Evolutionary conservation across 1,140 invertebrate species (phyloP).

Genomic region (Polypedilum vanderplanki): DNA sequence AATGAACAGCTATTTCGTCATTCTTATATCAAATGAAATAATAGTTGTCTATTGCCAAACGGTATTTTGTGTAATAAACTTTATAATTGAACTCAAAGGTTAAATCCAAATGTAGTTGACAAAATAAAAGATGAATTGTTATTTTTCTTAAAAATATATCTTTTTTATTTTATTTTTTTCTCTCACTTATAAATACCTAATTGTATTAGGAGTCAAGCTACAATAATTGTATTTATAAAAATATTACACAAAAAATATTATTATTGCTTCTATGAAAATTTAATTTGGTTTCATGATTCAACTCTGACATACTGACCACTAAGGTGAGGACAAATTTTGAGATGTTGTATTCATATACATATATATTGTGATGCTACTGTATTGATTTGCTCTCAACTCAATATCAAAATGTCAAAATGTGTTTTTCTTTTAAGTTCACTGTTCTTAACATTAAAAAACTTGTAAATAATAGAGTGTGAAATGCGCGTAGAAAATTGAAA

Average conservation of each 20-base stretch:
- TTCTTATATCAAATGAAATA: not conserved
- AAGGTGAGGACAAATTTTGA: no score
- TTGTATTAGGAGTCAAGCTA: not conserved
- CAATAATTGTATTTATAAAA: not conserved
- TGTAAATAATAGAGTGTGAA: not conserved
- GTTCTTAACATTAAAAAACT: not conserved
- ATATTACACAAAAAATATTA: no score
- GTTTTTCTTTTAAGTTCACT: not conserved
- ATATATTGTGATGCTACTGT: slow-evolving; percentile 10
- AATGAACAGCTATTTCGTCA: not conserved
- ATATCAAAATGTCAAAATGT: not conserved
- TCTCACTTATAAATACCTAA: slow-evolving; percentile 1
- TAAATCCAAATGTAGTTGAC: no score
- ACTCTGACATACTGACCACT: not conserved
- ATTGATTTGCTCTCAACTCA: not conserved
- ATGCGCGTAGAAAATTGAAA: not conserved
- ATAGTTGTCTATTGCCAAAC: not conserved
- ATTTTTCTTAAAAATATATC: no score
- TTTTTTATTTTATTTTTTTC: not conserved
- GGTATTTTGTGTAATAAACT: no score
- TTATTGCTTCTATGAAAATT: not conserved
- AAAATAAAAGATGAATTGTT: no score
- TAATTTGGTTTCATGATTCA: slow-evolving; percentile 25
- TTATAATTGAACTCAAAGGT: no score
- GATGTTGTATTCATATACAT: not conserved